Evolutionary conservation across 2,888 invertebrate species (phyloP).

Genomic region (Cataglyphis altisquamis): DNA sequence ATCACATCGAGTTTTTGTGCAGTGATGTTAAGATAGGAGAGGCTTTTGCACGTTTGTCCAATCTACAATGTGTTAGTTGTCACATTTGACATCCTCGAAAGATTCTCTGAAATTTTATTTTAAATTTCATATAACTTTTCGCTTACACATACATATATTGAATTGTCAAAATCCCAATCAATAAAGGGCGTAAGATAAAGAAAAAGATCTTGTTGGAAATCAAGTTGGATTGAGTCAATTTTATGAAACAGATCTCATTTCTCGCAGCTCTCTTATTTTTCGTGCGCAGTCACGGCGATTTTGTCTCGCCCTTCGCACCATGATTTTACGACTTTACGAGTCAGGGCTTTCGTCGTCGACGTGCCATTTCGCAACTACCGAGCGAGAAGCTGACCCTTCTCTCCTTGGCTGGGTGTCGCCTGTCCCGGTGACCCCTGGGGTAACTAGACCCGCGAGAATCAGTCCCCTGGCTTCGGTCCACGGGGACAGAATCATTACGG

Average conservation of each 20-base stretch:
- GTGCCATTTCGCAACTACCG: slow-evolving; percentile 50
- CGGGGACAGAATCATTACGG: slow-evolving; percentile 48
- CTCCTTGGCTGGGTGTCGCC: slow-evolving; percentile 60
- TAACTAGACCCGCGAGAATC: slow-evolving; percentile 53
- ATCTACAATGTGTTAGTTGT: not conserved
- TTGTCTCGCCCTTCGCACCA: slow-evolving; percentile 39
- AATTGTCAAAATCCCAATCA: not conserved
- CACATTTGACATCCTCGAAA: not conserved
- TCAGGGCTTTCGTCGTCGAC: slow-evolving; percentile 29
- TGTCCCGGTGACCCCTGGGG: slow-evolving; percentile 52
- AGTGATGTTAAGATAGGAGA: not conserved
- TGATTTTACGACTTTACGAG: slow-evolving; percentile 37
- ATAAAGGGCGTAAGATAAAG: not conserved
- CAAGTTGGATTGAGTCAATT: not conserved
- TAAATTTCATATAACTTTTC: not conserved
- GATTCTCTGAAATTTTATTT: not conserved
- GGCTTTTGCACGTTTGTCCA: not conserved
- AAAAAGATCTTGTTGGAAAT: not conserved
- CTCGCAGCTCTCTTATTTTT: slow-evolving; percentile 21
- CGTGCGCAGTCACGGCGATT: slow-evolving; percentile 21
- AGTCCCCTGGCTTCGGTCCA: slow-evolving; percentile 21
- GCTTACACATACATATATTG: not conserved
- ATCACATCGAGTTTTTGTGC: not conserved
- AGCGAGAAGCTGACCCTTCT: slow-evolving; percentile 39
- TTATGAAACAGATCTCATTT: not conserved